Percentiles rank a stretch among this genome's conserved stretches.
Evolutionary conservation across 2,888 invertebrate genomes (phyloP).

Genomic region (Ormia ochracea): DNA sequence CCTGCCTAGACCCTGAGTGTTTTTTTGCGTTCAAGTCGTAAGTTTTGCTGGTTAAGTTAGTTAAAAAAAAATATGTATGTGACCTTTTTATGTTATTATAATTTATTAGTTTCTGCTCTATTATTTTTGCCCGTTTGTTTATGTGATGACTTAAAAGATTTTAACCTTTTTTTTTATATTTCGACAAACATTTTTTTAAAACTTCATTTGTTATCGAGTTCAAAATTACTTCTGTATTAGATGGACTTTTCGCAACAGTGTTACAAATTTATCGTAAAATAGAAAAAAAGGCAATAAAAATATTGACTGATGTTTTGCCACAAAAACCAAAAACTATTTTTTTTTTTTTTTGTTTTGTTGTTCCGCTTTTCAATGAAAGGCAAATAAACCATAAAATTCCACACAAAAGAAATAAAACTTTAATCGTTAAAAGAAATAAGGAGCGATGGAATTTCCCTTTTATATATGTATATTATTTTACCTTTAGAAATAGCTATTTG

Average conservation of each 20-base stretch:
- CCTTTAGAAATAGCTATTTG: conserved; percentile 23
- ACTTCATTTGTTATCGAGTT: too few species aligned
- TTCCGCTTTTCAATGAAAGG: background rate
- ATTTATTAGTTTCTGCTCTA: too few species aligned
- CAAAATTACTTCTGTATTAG: background rate
- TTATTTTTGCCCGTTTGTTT: too few species aligned
- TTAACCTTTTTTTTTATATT: too few species aligned
- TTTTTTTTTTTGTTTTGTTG: background rate
- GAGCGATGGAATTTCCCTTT: conserved; percentile 8
- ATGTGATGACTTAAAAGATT: too few species aligned
- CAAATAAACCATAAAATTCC: conserved; percentile 19
- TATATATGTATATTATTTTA: conserved; percentile 15
- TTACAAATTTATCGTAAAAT: conserved; percentile 23
- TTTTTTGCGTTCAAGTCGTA: too few species aligned
- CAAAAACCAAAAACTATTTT: conserved; percentile 42
- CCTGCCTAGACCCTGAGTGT: too few species aligned
- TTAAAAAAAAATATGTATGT: too few species aligned
- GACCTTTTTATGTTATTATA: too few species aligned
- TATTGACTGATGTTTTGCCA: conserved; percentile 48
- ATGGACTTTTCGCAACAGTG: conserved; percentile 9
- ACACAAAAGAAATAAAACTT: conserved; percentile 9
- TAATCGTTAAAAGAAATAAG: background rate
- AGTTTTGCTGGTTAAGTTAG: too few species aligned
- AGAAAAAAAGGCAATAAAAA: too few species aligned
- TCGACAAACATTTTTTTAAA: too few species aligned